Conservation (phyloP, 2,888 invertebrate species). For the Polydrusus cervinus region DNA sequence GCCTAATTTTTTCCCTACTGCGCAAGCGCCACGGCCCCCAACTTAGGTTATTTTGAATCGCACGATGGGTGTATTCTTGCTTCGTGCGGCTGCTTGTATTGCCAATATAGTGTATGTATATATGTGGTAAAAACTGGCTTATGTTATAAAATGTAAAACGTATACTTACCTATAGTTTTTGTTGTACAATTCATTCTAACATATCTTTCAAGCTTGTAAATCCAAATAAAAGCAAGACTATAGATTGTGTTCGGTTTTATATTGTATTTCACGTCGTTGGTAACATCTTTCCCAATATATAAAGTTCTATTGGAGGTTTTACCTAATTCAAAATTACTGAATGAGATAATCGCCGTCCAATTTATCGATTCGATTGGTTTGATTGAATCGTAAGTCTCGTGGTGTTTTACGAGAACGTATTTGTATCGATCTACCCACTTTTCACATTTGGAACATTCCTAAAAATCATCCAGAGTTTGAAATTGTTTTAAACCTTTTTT, state of each 20-base stretch:
- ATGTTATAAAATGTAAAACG: no score
- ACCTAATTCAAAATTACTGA: neutral
- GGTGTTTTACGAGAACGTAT: neutral
- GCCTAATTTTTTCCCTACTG: no score
- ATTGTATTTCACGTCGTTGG: neutral
- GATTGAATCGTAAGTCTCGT: neutral
- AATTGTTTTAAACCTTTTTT: no score
- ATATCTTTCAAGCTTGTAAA: neutral
- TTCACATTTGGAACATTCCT: neutral
- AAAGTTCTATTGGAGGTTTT: neutral
- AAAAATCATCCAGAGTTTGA: neutral
- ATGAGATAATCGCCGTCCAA: neutral
- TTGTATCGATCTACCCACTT: neutral
- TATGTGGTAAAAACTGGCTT: no score
- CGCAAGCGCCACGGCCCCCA: no score
- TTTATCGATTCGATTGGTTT: neutral
- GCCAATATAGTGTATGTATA: no score
- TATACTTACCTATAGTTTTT: neutral
- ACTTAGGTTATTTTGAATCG: no score
- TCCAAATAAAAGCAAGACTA: conserved; percentile 23
- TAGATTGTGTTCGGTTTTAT: neutral
- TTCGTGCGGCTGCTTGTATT: no score
- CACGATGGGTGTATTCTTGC: no score
- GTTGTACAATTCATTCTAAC: conserved; percentile 1
- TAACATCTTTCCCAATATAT: neutral